phyloP scores from a whole-genome alignment of 2,113 vertebrate species.

The Gorsachius goisagi region DNA sequence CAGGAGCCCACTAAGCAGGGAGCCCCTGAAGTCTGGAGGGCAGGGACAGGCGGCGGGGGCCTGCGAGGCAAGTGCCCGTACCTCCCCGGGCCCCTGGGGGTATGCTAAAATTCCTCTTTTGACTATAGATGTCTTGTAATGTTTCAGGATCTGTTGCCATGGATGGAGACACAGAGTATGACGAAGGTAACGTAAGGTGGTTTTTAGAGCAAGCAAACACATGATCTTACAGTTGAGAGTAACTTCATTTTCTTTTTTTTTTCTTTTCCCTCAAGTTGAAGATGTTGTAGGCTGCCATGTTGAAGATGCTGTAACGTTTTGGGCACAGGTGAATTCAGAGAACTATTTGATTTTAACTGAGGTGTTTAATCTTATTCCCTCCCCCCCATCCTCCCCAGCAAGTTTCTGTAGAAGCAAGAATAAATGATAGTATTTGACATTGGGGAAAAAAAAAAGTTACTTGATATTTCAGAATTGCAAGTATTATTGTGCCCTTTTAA shows the following conservation, averaged over 20 bases:
- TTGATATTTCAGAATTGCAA: not conserved
- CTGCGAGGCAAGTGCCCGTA: accelerated
- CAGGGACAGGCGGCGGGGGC: accelerated
- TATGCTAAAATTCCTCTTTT: too few relatives aligned
- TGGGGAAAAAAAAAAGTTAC: not conserved
- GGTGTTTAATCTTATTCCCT: not conserved
- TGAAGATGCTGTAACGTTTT: conserved; percentile 82
- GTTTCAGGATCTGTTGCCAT: conserved; percentile 45
- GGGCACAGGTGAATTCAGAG: conserved; percentile 78
- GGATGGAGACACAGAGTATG: conserved; percentile 45
- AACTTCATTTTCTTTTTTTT: not conserved
- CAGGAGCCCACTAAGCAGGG: accelerated
- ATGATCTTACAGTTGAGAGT: not conserved
- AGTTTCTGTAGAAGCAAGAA: not conserved
- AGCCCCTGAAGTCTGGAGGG: accelerated
- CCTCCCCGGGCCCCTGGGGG: too few relatives aligned
- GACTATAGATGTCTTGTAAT: not conserved
- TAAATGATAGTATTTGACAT: not conserved
- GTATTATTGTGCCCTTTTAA: not conserved
- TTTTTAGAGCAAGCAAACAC: too few relatives aligned
- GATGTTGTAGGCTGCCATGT: conserved; percentile 76
- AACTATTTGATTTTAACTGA: not conserved
- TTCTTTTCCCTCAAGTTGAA: conserved; percentile 48
- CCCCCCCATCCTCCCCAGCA: accelerated
- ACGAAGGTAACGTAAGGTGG: conserved; percentile 57